Evolutionary conservation across 2,888 invertebrate genomes (phyloP).

Genomic region (Sympetrum striolatum): DNA sequence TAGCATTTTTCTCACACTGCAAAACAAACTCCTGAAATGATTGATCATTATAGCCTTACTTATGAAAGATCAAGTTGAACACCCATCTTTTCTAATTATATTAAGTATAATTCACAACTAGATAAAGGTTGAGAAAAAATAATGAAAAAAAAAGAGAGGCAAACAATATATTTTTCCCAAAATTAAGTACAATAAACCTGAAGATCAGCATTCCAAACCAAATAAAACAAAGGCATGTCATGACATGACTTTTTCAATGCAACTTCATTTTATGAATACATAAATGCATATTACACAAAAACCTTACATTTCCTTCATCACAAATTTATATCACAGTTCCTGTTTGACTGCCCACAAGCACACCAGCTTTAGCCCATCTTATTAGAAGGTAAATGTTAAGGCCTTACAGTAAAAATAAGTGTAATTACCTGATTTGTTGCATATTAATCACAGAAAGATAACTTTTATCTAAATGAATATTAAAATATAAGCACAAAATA

Average conservation of each 20-base stretch:
- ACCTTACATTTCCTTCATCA: neutral
- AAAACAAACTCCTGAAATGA: too few species aligned
- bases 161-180: conserved; percentile 22
- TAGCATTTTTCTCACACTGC: too few species aligned
- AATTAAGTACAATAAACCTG: neutral
- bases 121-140: too few species aligned
- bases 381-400: neutral
- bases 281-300: neutral
- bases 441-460: neutral
- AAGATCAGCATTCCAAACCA: neutral
- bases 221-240: neutral
- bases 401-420: neutral
- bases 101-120: too few species aligned
- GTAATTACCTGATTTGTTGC: neutral
- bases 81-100: too few species aligned
- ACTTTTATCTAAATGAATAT: neutral
- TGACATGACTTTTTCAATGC: neutral
- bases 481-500: neutral
- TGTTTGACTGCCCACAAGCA: neutral
- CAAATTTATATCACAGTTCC: conserved; percentile 11
- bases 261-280: neutral
- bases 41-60: too few species aligned
- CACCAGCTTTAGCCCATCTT: neutral
- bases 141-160: neutral
- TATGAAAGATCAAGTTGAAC: too few species aligned